Evolutionary conservation across 1,140 invertebrate species (phyloP).

Genomic region (Aporrectodea caliginosa): DNA sequence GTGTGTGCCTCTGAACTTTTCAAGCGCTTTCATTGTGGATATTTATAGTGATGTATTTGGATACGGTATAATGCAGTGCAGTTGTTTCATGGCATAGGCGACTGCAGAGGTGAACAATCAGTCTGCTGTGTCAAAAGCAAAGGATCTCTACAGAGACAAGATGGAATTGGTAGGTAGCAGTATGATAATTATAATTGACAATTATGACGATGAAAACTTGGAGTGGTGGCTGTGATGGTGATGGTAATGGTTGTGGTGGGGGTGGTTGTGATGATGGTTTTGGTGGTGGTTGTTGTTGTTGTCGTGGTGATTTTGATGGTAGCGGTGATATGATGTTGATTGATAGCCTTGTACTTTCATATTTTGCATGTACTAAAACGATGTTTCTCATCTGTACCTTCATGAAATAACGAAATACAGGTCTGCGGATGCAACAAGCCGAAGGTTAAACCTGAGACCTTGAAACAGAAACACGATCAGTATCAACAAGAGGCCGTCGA

Average conservation of each 20-base stretch:
- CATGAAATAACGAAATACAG: too few species aligned
- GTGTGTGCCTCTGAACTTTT: too few species aligned
- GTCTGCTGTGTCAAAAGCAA: slow-evolving; percentile 83
- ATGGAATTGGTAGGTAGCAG: slow-evolving; percentile 70
- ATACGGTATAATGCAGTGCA: background rate
- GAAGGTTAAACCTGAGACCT: slow-evolving; percentile 74
- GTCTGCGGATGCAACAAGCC: slow-evolving; percentile 67
- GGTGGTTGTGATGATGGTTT: too few species aligned
- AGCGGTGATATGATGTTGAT: too few species aligned
- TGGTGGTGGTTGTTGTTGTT: too few species aligned
- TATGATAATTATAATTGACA: too few species aligned
- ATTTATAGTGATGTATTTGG: background rate
- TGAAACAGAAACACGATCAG: slow-evolving; percentile 77
- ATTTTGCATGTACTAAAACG: too few species aligned
- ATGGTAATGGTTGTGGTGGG: background rate
- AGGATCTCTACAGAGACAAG: slow-evolving; percentile 77
- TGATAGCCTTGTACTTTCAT: too few species aligned
- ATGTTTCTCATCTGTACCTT: too few species aligned
- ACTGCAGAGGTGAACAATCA: slow-evolving; percentile 98
- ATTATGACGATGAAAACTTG: background rate
- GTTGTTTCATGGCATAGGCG: slow-evolving; percentile 61
- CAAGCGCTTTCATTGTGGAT: background rate
- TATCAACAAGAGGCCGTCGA: slow-evolving; percentile 68
- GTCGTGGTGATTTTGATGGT: too few species aligned
- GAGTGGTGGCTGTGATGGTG: background rate